Evolutionary conservation across 2,113 vertebrate species (phyloP).

Genomic region (Coreoperca whiteheadi): DNA sequence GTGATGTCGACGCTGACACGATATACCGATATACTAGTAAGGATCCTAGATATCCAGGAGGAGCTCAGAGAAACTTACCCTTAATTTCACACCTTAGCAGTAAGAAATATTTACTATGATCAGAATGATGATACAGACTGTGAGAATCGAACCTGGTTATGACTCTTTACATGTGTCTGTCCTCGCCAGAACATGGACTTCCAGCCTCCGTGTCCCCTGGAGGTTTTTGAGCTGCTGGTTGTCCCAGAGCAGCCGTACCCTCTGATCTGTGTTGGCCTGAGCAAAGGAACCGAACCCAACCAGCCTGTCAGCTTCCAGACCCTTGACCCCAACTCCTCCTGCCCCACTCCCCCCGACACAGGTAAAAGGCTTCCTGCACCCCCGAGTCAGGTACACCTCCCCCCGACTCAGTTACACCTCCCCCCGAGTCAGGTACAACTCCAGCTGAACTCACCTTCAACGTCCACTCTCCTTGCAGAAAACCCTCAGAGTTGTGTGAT

Average conservation of each 20-base stretch:
- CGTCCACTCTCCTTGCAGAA: constrained; percentile 78
- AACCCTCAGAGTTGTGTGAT: constrained; percentile 90
- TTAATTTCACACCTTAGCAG: background rate
- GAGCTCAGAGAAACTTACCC: background rate
- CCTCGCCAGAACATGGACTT: constrained; percentile 89
- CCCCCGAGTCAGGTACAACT: background rate
- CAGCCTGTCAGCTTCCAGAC: constrained; percentile 93
- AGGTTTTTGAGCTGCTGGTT: constrained; percentile 91
- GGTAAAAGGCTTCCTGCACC: background rate
- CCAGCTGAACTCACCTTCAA: too few relatives aligned
- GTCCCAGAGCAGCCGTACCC: constrained; percentile 91
- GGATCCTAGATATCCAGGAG: background rate
- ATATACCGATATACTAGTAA: background rate
- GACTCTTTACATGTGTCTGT: background rate
- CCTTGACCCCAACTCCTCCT: constrained; percentile 90
- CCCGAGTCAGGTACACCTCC: background rate
- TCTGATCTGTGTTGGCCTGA: constrained; percentile 90
- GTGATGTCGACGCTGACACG: too few relatives aligned
- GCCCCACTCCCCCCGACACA: background rate
- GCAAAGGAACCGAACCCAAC: constrained; percentile 88
- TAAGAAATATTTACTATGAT: background rate
- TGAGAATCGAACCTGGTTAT: background rate
- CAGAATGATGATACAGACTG: background rate
- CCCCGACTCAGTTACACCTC: background rate
- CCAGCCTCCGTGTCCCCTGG: constrained; percentile 90